These are phyloP conservation scores for Pelobates cultripes DNA, from an alignment of 2,797 vertebrate species.

Conservation along the genomic window DNA sequence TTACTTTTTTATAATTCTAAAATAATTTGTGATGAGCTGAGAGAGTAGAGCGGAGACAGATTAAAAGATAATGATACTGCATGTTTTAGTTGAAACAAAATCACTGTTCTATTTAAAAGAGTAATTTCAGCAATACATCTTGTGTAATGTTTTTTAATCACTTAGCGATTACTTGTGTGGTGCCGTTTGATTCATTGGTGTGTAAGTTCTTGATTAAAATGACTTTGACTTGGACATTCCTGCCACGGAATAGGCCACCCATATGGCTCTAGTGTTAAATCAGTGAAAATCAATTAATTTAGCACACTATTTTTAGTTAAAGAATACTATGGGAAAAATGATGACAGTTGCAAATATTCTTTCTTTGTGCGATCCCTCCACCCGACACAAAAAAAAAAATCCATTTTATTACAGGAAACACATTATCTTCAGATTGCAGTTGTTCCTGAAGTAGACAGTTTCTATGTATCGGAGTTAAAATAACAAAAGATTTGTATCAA, in stretches of 20 bases:
- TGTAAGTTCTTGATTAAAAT: conserved; percentile 74
- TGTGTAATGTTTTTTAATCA: conserved; percentile 79
- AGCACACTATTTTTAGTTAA: conserved; percentile 80
- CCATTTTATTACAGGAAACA: neutral
- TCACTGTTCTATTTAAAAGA: conserved; percentile 61
- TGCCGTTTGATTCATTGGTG: conserved; percentile 82
- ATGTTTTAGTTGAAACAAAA: conserved; percentile 62
- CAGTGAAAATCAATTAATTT: conserved; percentile 88
- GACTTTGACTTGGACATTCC: conserved; percentile 75
- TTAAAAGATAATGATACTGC: conserved; percentile 54
- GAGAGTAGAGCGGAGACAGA: conserved; percentile 38
- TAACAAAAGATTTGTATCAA: too few relatives aligned
- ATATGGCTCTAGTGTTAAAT: conserved; percentile 91
- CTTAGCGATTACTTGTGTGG: conserved; percentile 76
- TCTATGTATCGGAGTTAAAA: neutral
- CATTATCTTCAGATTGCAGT: neutral
- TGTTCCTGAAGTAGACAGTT: neutral
- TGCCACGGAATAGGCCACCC: conserved; percentile 85
- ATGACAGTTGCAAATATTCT: conserved; percentile 82
- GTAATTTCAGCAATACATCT: conserved; percentile 75
- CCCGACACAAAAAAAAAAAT: conserved; percentile 28
- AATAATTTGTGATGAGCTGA: conserved; percentile 64
- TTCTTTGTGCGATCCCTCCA: conserved; percentile 63
- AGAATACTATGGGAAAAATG: conserved; percentile 76
- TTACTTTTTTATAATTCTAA: conserved; percentile 61